These are phyloP conservation scores for Epistrophe eligans DNA, from an alignment of 2,888 invertebrate genomes.

Conservation along the genomic window DNA sequence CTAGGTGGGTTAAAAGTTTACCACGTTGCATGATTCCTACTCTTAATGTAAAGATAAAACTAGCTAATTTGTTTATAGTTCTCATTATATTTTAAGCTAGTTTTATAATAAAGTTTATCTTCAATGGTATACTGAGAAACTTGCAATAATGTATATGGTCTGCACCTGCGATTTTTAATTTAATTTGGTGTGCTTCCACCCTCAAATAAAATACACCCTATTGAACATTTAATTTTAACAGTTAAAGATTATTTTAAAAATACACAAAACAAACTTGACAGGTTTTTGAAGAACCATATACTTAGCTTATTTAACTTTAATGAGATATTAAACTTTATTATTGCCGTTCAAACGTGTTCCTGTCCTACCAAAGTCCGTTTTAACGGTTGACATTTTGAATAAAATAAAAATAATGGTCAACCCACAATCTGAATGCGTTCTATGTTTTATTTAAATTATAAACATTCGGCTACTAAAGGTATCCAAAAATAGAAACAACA, in stretches of 20 bases:
- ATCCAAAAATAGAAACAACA: conserved; percentile 61
- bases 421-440: conserved; percentile 25
- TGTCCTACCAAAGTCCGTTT: conserved; percentile 15
- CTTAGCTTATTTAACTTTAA: neutral
- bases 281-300: neutral
- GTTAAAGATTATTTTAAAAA: neutral
- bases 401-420: conserved; percentile 17
- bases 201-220: too few relatives aligned
- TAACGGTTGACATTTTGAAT: conserved; percentile 48
- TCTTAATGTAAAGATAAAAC: too few relatives aligned
- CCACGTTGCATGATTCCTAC: too few relatives aligned
- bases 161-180: too few relatives aligned
- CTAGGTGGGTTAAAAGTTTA: too few relatives aligned
- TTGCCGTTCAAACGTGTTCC: conserved; percentile 33
- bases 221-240: neutral
- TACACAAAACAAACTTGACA: neutral
- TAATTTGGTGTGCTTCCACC: too few relatives aligned
- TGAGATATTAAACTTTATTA: conserved; percentile 9
- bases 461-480: conserved; percentile 37
- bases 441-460: conserved; percentile 27
- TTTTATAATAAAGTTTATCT: too few relatives aligned
- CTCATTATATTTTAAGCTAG: too few relatives aligned
- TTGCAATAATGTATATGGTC: too few relatives aligned
- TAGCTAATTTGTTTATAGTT: too few relatives aligned
- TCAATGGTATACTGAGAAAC: too few relatives aligned